Base-by-base conservation (phyloP, 2,113 vertebrate genomes). In the Hystrix cristata region DNA sequence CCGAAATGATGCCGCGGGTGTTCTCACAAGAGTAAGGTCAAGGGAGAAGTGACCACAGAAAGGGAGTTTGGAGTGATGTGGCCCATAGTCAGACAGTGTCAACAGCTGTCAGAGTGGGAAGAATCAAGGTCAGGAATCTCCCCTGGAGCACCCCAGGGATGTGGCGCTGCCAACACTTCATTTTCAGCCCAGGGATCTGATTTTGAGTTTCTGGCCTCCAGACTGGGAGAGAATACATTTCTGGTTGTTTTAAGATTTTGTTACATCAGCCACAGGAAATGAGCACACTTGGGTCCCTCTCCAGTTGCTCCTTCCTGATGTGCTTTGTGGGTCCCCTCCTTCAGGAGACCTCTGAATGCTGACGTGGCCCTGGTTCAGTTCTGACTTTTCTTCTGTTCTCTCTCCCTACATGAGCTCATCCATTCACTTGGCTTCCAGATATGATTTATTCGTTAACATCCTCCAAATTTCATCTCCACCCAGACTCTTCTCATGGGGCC, bases 341-440 rank as follows among this genome's bases (percentile, higher is more conserved):
- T 82, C 29, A 67, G 74, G 31, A 11, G 8, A 62, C 57, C n/a
- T 59, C 86, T n/a, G n/a, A 60, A 27, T 78, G 48, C 34, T 78
- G 38, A 8, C 19, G 48, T 1, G 34, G 12, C 55, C 57, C 25
- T 13, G 38, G n/a, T 55, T 76, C 80, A 27, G 31, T 90, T 57
- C 92, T 92, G 67, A 95, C 74, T 65, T 71, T 72, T 84, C 59
- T 43, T 76, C 59, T 94, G 3, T 65, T 82, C 38, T 64, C 53
- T 82, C 46, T 86, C 31, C 34, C 31, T 62, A 4, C 65, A 55
- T 79, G 60, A 91, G 7, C 76, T 92, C 80, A 76, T 71, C 92
- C 79, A 65, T 72, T 94, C 57, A 31, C 19, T 62, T 90, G 72
- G 51, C 85, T 85, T 89, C 74, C 65, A 95, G 88, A 69, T 38